These are phyloP conservation scores for Pteria penguin DNA, from an alignment of 2,888 invertebrate genomes.

Conservation along the genomic window DNA sequence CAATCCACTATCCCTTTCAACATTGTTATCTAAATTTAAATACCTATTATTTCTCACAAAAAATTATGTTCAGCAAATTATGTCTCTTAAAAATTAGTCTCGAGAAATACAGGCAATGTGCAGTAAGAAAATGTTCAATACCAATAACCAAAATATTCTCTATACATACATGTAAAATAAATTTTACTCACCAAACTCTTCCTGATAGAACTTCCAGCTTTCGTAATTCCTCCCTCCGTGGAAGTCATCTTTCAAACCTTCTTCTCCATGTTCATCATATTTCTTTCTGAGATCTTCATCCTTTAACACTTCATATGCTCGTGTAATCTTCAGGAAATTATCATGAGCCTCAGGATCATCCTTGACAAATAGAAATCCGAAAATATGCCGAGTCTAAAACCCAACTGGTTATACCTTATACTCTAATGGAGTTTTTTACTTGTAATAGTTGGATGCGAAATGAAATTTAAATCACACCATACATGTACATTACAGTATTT, in stretches of 20 bases:
- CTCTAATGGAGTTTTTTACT: too few relatives aligned
- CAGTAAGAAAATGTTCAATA: too few relatives aligned
- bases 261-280: conserved; percentile 90
- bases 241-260: conserved; percentile 84
- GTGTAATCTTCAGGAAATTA: conserved; percentile 88
- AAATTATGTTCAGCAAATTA: too few relatives aligned
- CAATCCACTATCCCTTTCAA: too few relatives aligned
- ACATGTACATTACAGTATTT: too few relatives aligned
- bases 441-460: neutral
- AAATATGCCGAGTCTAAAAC: neutral
- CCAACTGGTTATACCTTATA: too few relatives aligned
- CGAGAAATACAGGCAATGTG: too few relatives aligned
- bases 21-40: too few relatives aligned
- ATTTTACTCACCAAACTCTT: conserved; percentile 85
- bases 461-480: neutral
- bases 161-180: too few relatives aligned
- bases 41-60: too few relatives aligned
- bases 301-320: conserved; percentile 92
- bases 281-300: conserved; percentile 89
- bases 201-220: conserved; percentile 89
- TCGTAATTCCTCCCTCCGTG: conserved; percentile 86
- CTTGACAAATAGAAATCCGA: conserved; percentile 81
- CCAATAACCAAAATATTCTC: too few relatives aligned
- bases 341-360: conserved; percentile 87
- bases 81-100: too few relatives aligned